Evolutionary conservation across 2,888 invertebrate species (phyloP).

Genomic region (Oithona nana): DNA sequence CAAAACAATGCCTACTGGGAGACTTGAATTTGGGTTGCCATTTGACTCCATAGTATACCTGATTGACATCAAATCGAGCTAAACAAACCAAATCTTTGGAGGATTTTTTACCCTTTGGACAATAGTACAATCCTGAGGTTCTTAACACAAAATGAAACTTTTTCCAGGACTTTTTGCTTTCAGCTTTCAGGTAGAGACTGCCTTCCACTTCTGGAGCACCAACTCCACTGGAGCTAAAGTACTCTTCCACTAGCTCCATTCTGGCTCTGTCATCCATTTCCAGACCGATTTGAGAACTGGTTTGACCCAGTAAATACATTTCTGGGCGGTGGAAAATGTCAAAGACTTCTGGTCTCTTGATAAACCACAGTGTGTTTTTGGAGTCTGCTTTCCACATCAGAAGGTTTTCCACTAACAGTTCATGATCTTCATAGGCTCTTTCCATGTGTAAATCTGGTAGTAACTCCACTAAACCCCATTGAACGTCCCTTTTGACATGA

Average conservation of each 20-base stretch:
- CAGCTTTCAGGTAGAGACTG: constrained; percentile 78
- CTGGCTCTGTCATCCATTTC: constrained; percentile 12
- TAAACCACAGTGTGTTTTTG: constrained; percentile 79
- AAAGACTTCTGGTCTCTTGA: constrained; percentile 36
- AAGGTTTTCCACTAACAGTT: constrained; percentile 83
- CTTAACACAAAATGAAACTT: constrained; percentile 85
- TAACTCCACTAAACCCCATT: constrained; percentile 91
- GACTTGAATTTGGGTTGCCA: constrained; percentile 98
- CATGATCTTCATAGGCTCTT: constrained; percentile 91
- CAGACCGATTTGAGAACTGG: constrained; percentile 7
- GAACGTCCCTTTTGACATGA: constrained; percentile 59
- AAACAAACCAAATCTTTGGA: constrained; percentile 79
- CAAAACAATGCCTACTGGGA: constrained; percentile 87
- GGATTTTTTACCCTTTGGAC: constrained; percentile 68
- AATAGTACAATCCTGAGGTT: constrained; percentile 89
- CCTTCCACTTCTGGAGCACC: constrained; percentile 49
- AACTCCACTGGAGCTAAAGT: constrained; percentile 12
- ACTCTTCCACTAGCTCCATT: constrained; percentile 12
- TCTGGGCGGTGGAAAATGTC: constrained; percentile 42
- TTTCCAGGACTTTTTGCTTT: constrained; percentile 97
- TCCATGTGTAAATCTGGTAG: constrained; percentile 93
- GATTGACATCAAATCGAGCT: constrained; percentile 74
- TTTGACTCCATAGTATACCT: constrained; percentile 77
- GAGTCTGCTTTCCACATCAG: constrained; percentile 93
- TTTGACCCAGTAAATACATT: constrained; percentile 10